A percentile compares a stretch with the other conserved stretches of the same genome.
Conservation (phyloP, 2,113 vertebrate species). For the Callionymus lyra region DNA sequence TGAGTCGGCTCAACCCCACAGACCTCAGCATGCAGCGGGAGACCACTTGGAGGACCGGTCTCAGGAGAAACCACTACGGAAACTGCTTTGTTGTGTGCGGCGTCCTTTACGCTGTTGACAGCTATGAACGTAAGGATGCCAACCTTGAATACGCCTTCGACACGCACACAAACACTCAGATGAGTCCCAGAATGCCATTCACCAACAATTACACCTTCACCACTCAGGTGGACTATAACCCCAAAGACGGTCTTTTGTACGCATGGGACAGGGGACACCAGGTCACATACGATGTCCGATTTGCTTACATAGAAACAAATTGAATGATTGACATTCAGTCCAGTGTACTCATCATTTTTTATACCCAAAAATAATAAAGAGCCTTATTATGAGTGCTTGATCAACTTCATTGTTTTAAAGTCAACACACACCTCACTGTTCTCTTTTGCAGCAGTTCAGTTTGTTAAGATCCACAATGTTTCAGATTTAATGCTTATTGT, state of each 20-base stretch:
- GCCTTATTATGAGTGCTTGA: neutral
- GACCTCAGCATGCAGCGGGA: conserved; percentile 89
- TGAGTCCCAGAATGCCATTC: conserved; percentile 85
- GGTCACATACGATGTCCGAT: conserved; percentile 87
- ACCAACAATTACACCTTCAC: conserved; percentile 87
- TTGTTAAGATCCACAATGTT: too few species aligned
- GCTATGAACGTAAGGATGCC: conserved; percentile 78
- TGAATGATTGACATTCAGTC: conserved; percentile 88
- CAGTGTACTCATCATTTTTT: conserved; percentile 33
- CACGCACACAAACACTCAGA: conserved; percentile 97
- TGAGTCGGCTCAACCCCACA: conserved; percentile 79
- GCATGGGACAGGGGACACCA: conserved; percentile 97
- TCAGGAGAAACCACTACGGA: conserved; percentile 80
- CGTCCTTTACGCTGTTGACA: conserved; percentile 91
- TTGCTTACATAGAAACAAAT: conserved; percentile 79
- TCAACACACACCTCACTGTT: too few species aligned
- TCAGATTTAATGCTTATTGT: too few species aligned
- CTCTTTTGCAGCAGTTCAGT: too few species aligned
- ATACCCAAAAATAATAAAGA: conserved; percentile 19
- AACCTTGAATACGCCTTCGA: conserved; percentile 94
- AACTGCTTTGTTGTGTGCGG: conserved; percentile 95
- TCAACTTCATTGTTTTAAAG: too few species aligned
- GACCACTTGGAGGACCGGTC: conserved; percentile 89
- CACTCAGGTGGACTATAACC: conserved; percentile 96
- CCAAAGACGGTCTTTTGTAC: conserved; percentile 86